Evolutionary conservation across 2,888 invertebrate genomes (phyloP).

Genomic region (Cryptocheilus praepositus): DNA sequence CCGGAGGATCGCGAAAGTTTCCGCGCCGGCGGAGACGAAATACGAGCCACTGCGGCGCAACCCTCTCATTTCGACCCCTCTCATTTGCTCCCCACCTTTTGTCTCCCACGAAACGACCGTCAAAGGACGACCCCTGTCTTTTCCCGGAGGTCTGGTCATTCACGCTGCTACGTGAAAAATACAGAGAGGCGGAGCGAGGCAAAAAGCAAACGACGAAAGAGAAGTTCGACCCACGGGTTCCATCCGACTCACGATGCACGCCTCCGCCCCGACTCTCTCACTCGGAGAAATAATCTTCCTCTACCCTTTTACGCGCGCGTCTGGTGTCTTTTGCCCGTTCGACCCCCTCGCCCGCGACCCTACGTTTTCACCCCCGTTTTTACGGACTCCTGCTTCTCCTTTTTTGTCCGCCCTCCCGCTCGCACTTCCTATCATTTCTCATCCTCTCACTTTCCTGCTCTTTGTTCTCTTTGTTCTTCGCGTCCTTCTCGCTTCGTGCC

Average conservation of each 20-base stretch:
- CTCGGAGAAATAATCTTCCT: conserved; percentile 54
- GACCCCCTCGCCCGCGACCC: conserved; percentile 27
- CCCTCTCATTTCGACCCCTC: conserved; percentile 25
- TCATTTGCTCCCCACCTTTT: conserved; percentile 34
- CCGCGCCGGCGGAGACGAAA: conserved; percentile 31
- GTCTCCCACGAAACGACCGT: conserved; percentile 36
- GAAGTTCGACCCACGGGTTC: conserved; percentile 30
- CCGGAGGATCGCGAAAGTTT: conserved; percentile 36
- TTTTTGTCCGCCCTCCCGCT: conserved; percentile 25
- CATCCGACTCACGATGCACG: conserved; percentile 39
- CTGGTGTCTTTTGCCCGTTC: conserved; percentile 46
- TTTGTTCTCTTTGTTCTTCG: conserved; percentile 2
- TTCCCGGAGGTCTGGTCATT: conserved; percentile 42
- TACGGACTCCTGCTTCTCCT: conserved; percentile 7
- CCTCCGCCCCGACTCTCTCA: conserved; percentile 36
- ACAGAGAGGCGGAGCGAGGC: conserved; percentile 3
- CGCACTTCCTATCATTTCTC: neutral
- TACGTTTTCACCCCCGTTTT: conserved; percentile 25
- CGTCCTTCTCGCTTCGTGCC: no score
- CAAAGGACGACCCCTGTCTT: conserved; percentile 41
- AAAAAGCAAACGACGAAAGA: conserved; percentile 28
- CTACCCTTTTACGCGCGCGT: conserved; percentile 48
- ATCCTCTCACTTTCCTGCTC: conserved; percentile 4
- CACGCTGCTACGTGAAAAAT: conserved; percentile 38
- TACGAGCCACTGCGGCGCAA: conserved; percentile 28